phyloP scores from a whole-genome alignment of 1,140 invertebrate genomes.

The Eupeodes corollae region DNA sequence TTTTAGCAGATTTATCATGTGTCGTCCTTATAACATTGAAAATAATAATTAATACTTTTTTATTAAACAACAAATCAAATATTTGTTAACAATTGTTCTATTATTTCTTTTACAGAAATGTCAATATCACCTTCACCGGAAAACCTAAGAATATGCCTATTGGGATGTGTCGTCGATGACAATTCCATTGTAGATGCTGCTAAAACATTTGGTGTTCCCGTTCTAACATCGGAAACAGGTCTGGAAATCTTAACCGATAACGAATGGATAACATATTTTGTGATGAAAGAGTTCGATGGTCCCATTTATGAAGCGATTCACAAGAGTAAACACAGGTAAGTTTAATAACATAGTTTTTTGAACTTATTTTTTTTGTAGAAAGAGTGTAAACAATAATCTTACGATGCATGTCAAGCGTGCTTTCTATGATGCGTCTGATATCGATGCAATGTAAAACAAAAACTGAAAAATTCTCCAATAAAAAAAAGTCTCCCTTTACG shows the following conservation, averaged over 20 bases:
- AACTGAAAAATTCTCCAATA: no score
- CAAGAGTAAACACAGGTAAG: slow-evolving; percentile 51
- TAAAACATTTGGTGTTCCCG: slow-evolving; percentile 50
- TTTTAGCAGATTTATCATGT: no score
- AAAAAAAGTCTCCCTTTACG: no score
- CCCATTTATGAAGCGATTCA: slow-evolving; percentile 51
- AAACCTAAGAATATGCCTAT: slow-evolving; percentile 48
- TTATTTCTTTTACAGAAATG: slow-evolving; percentile 21
- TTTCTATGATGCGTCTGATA: no score
- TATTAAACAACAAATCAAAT: not conserved
- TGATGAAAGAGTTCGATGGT: slow-evolving; percentile 58
- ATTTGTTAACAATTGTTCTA: not conserved
- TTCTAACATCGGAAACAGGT: slow-evolving; percentile 50
- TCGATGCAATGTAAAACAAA: no score
- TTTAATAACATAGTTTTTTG: slow-evolving; percentile 4
- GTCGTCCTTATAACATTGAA: no score
- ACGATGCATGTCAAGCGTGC: no score
- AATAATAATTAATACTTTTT: not conserved
- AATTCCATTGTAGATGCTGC: slow-evolving; percentile 43
- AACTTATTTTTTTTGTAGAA: no score
- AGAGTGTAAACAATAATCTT: no score
- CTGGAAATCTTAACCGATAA: slow-evolving; percentile 46
- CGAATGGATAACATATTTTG: slow-evolving; percentile 54
- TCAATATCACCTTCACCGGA: slow-evolving; percentile 24
- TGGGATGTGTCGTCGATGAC: slow-evolving; percentile 45